Conservation (phyloP, 1,140 invertebrate species). For the Drosophila kepulauana region DNA sequence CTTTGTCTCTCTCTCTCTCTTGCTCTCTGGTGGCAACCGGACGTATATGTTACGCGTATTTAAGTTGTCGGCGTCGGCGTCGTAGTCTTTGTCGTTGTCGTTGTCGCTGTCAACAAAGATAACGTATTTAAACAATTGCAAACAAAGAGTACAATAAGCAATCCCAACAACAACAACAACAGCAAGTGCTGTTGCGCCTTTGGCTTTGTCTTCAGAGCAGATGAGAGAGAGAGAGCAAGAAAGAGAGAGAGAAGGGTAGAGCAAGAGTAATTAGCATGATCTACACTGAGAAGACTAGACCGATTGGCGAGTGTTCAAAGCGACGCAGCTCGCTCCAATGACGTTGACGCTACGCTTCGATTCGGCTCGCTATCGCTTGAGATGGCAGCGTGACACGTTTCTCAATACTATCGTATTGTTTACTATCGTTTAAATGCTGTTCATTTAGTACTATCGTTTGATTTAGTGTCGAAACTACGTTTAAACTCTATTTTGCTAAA, state of each 20-base stretch:
- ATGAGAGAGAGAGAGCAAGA: neutral
- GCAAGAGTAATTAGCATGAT: conserved; percentile 30
- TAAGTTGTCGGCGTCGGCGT: conserved; percentile 21
- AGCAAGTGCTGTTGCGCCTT: neutral
- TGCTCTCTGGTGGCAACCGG: conserved; percentile 14
- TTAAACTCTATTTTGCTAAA: too few species aligned
- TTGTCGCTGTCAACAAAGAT: conserved; percentile 46
- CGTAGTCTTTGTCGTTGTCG: conserved; percentile 14
- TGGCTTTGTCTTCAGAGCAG: conserved; percentile 1
- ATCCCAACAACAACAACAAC: neutral
- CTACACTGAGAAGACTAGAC: conserved; percentile 40
- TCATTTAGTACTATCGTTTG: too few species aligned
- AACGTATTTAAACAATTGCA: conserved; percentile 39
- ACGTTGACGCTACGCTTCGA: conserved; percentile 3
- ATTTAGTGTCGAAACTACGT: too few species aligned
- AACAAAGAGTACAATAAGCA: conserved; percentile 24
- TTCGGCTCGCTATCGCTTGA: conserved; percentile 13
- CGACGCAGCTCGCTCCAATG: conserved; percentile 8
- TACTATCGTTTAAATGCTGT: too few species aligned
- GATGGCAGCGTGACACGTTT: conserved; percentile 7
- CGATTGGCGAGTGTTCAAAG: conserved; percentile 35
- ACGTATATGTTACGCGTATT: conserved; percentile 37
- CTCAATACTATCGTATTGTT: too few species aligned
- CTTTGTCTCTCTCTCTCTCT: too few species aligned
- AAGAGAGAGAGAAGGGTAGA: neutral